A percentile compares a stretch with the other conserved stretches of the same genome.
These are phyloP conservation scores for Champsocephalus gunnari DNA, from an alignment of 2,797 vertebrate species.

Conservation along the genomic window DNA sequence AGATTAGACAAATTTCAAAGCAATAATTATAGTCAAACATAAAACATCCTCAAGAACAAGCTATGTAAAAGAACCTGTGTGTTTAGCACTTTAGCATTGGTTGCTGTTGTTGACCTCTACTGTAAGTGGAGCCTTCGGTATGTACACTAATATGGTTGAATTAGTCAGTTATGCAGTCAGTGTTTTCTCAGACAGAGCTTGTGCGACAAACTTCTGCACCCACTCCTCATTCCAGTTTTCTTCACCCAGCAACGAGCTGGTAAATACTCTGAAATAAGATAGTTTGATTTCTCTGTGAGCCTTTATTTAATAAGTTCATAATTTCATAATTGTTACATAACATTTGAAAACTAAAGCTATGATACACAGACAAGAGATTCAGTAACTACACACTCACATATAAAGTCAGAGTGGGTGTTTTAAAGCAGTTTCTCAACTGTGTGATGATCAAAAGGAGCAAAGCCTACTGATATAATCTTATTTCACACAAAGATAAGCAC, in stretches of 20 bases:
- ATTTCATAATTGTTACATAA: neutral
- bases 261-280: conserved; percentile 32
- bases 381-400: neutral
- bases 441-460: neutral
- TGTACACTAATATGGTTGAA: neutral
- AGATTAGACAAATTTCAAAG: neutral
- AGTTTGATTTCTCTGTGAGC: conserved; percentile 19
- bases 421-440: neutral
- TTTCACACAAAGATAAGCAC: conserved; percentile 9
- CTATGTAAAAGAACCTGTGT: neutral
- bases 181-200: conserved; percentile 17
- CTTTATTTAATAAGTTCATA: conserved; percentile 2
- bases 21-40: neutral
- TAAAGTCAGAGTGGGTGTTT: neutral
- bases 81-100: neutral
- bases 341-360: conserved; percentile 4
- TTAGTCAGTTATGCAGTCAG: neutral
- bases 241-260: conserved; percentile 19
- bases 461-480: conserved; percentile 1
- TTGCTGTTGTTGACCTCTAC: neutral
- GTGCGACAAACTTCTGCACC: conserved; percentile 45
- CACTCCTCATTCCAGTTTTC: conserved; percentile 69
- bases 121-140: neutral
- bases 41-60: neutral
- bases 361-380: neutral